These are phyloP conservation scores for Paratrypauchen microcephalus DNA, from an alignment of 2,797 vertebrate genomes.

Conservation along the genomic window DNA sequence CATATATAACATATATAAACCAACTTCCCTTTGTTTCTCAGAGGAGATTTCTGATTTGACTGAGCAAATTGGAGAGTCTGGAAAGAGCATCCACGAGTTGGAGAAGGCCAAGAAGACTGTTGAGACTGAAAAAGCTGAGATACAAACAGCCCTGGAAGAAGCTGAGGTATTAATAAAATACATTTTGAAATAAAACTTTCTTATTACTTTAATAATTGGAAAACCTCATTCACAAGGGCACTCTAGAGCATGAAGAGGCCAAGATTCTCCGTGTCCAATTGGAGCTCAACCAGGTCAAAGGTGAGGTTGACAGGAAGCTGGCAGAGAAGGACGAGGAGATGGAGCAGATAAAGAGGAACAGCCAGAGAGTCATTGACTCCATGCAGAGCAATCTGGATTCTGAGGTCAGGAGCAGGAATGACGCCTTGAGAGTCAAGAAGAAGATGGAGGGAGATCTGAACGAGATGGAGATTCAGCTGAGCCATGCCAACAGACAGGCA, in stretches of 20 bases:
- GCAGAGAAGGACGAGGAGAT: slow-evolving; percentile 90
- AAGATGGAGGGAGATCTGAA: slow-evolving; percentile 89
- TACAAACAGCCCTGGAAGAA: slow-evolving; percentile 84
- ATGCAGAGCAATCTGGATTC: slow-evolving; percentile 83
- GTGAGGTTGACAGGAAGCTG: slow-evolving; percentile 83
- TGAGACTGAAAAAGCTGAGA: slow-evolving; percentile 82
- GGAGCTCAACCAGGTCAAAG: slow-evolving; percentile 86
- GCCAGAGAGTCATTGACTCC: slow-evolving; percentile 78
- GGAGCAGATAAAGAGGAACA: slow-evolving; percentile 86
- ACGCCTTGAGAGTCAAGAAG: slow-evolving; percentile 83
- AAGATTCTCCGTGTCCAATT: slow-evolving; percentile 86
- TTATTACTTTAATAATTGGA: not conserved
- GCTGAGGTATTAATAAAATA: slow-evolving; percentile 83
- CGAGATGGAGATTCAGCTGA: slow-evolving; percentile 89
- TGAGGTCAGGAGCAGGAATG: slow-evolving; percentile 66
- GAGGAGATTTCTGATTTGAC: slow-evolving; percentile 88
- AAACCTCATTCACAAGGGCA: slow-evolving; percentile 66
- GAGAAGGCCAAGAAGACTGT: slow-evolving; percentile 84
- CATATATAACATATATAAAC: not conserved
- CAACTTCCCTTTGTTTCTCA: not conserved
- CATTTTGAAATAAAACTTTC: too few species aligned
- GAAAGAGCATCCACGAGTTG: slow-evolving; percentile 83
- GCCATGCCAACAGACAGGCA: slow-evolving; percentile 83
- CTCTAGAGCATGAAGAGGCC: slow-evolving; percentile 85
- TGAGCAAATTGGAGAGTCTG: slow-evolving; percentile 83